Evolutionary conservation across 1,140 invertebrate species (phyloP), one percentile per base, ranked within the genome.

Genomic region (Drosophila ohnishii): DNA sequence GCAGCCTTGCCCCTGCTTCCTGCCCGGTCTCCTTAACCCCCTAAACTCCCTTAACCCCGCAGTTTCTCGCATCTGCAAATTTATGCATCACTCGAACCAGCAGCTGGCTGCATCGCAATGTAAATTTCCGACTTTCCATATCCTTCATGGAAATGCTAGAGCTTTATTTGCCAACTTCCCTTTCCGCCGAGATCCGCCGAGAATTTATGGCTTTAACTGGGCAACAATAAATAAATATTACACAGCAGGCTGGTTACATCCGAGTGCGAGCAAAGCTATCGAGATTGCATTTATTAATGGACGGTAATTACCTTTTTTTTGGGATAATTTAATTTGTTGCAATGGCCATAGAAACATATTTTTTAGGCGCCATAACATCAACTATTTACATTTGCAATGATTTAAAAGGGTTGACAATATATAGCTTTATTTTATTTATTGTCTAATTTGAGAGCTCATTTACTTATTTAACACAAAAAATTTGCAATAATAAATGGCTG

Each of bases 151-250:
- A 58, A 37, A 25, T 28, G 35, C 65, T 9, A 50, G 16, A 71
- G 51, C 66, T 72, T 71, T 71, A 72, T 69, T 67, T 53, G 14
- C 65, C 42, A 48, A 55, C 50, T 35, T 58, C 64, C 42, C 51
- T n/a, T 71, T 69, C 64, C 50, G 63, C 7, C 35, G 22, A 19
- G 67, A 16, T 48, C 30, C 30, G 16, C 11, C 0, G 13, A 40
- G 42, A 69, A 71, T 71, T 71, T 70, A 71, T 70, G 65, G 66
- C 67, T 48, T 70, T 50, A 70, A 50, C 67, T 50, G 35, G 51
- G n/a, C 65, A 71, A 42, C 69, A 72, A 72, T 71, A 72, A 71
- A 71, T 71, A 71, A 72, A 59, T 70, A 32, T 59, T 70, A 71
- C 69, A 71, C 51, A 57, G 34, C 42, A 70, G 16, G 39, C 60